Base-by-base conservation (phyloP, 2,797 vertebrate species). In the Sciurus vulgaris region DNA sequence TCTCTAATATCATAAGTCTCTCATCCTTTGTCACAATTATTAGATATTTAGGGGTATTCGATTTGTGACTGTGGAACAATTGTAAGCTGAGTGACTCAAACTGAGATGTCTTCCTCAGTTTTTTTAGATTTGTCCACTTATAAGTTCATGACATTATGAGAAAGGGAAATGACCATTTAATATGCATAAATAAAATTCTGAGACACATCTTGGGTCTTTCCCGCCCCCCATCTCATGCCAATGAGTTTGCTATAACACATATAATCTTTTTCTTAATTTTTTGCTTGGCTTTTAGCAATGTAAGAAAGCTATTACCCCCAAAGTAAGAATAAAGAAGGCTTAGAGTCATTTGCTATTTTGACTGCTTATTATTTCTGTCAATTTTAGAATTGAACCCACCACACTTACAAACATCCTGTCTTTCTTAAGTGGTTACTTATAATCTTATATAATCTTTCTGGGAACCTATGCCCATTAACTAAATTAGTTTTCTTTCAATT, bases 381-480 rank as follows among this genome's bases (percentile, higher is more conserved):
- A 61, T 15, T 88, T 72, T 93, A 74, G 74, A 89, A 86, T 59
- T 86, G 15, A 96, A 89, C 35, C 79, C 86, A 79, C 44, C 38
- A 81, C 24, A 76, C 61, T 65, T 54, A 88, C 63, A 91, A 65
- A 94, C 85, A 92, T 92, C 38, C 83, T 93, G 72, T n/a, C 76
- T 94, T 94, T 95, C 49, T 85, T 76, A 97, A 95, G 77, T 79
- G 65, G 86, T 79, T 97, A 78, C 96, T 91, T 97, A 92, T 63
- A 89, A 92, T 93, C 41, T 74, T 83, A 72, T 79, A 65, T n/a
- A 92, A 85, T 86, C 56, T 94, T 97, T 94, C 94, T 96, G 91
- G n/a, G 79, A 91, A 83, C 8, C 63, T 67, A 83, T 61, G 28
- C 86, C 35, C 73, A 92, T 94, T 96, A 94, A 92, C 76, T 90